These are phyloP conservation scores for Nesometra sesokonis DNA, from an alignment of 35 echinoderm and acorn worm genomes.

Conservation along the genomic window DNA sequence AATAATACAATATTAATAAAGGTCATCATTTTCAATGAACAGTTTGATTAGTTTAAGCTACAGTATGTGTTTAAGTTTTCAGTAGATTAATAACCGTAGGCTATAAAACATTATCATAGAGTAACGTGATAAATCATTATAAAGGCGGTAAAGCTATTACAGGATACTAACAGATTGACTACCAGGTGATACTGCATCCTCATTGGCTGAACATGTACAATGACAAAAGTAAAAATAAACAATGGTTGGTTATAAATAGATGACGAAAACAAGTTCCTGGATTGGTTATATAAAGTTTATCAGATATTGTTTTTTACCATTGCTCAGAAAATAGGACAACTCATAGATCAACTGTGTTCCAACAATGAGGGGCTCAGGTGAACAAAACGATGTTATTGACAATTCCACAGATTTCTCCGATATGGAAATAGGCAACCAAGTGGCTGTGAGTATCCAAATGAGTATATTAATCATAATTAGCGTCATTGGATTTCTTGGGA, in stretches of 20 bases:
- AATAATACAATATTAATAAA: too few relatives aligned
- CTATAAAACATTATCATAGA: too few relatives aligned
- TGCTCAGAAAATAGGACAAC: not conserved
- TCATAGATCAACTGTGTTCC: not conserved
- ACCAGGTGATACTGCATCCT: not conserved
- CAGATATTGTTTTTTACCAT: not conserved
- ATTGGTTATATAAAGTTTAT: not conserved
- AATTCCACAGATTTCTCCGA: too few relatives aligned
- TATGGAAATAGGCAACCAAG: not conserved
- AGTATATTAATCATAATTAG: not conserved
- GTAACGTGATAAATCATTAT: too few relatives aligned
- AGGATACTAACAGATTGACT: not conserved
- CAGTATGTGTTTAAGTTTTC: too few relatives aligned
- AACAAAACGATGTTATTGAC: not conserved
- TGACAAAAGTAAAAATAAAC: too few relatives aligned
- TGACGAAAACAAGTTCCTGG: not conserved
- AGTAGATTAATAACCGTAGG: too few relatives aligned
- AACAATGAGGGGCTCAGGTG: not conserved
- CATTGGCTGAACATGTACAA: not conserved
- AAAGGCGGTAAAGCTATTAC: too few relatives aligned
- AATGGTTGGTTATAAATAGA: too few relatives aligned
- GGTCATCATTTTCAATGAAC: too few relatives aligned
- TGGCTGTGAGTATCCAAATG: not conserved
- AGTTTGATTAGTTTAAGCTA: too few relatives aligned
- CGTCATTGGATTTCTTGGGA: not conserved